Evolutionary conservation across 2,888 invertebrate genomes (phyloP).

Genomic region (Drosophila fulvimacula): DNA sequence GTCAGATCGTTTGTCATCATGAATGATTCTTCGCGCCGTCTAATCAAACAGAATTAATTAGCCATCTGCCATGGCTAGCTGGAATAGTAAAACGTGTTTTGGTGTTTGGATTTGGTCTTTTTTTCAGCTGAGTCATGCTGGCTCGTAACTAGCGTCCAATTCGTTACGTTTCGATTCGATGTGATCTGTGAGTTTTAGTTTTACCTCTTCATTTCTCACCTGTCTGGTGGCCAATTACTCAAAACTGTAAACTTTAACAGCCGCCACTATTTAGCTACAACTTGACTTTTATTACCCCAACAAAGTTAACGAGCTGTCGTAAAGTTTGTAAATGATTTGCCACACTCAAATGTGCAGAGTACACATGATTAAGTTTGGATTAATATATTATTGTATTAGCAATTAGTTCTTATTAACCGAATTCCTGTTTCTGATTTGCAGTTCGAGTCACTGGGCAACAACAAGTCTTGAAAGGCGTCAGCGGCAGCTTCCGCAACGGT

Average conservation of each 20-base stretch:
- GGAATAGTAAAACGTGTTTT: constrained; percentile 16
- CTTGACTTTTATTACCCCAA: constrained; percentile 4
- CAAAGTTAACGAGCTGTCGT: not conserved
- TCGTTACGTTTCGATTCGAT: constrained; percentile 4
- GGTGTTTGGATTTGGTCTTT: not conserved
- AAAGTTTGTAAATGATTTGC: not conserved
- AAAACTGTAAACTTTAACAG: not conserved
- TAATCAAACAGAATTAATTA: constrained; percentile 20
- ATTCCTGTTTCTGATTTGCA: constrained; percentile 63
- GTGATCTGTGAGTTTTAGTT: not conserved
- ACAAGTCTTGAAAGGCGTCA: constrained; percentile 87
- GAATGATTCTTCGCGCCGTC: not conserved
- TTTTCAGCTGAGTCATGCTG: constrained; percentile 26
- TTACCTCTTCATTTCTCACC: constrained; percentile 1
- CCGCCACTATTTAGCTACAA: not conserved
- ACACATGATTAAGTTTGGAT: not conserved
- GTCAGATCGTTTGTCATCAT: not conserved
- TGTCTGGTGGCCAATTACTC: not conserved
- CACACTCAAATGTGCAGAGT: not conserved
- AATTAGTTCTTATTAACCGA: not conserved
- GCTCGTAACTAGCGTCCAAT: not conserved
- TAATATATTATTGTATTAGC: not conserved
- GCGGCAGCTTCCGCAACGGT: constrained; percentile 88
- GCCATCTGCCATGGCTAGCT: not conserved
- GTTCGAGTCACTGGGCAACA: constrained; percentile 86